Conservation (phyloP, 2,113 vertebrate species). For the Hipposideros armiger region DNA sequence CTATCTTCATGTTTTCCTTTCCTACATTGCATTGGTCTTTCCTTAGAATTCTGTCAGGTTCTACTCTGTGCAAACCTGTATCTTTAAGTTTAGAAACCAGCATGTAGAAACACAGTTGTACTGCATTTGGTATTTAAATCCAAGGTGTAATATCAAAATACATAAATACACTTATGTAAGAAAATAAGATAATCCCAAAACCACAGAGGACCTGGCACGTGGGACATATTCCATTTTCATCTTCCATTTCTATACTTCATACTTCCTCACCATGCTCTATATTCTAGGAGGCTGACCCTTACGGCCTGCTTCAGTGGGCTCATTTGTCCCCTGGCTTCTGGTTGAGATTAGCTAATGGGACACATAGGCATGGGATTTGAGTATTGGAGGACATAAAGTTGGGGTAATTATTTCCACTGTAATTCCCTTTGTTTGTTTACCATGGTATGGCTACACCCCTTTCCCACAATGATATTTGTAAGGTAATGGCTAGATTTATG, state of each 20-base stretch:
- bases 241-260: neutral
- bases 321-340: neutral
- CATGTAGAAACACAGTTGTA: neutral
- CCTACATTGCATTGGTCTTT: neutral
- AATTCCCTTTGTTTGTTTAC: neutral
- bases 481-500: neutral
- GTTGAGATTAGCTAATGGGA: neutral
- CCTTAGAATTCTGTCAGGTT: neutral
- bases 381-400: neutral
- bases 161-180: neutral
- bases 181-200: neutral
- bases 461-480: neutral
- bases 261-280: neutral
- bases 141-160: neutral
- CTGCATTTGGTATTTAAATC: neutral
- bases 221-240: neutral
- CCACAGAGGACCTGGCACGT: neutral
- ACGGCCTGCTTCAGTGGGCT: neutral
- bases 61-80: neutral
- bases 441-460: neutral
- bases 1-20: neutral
- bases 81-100: neutral
- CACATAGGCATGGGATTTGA: neutral
- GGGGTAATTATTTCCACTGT: neutral
- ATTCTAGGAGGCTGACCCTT: neutral